phyloP scores from a whole-genome alignment of 2,797 vertebrate species.

The Macropus fuliginosus region DNA sequence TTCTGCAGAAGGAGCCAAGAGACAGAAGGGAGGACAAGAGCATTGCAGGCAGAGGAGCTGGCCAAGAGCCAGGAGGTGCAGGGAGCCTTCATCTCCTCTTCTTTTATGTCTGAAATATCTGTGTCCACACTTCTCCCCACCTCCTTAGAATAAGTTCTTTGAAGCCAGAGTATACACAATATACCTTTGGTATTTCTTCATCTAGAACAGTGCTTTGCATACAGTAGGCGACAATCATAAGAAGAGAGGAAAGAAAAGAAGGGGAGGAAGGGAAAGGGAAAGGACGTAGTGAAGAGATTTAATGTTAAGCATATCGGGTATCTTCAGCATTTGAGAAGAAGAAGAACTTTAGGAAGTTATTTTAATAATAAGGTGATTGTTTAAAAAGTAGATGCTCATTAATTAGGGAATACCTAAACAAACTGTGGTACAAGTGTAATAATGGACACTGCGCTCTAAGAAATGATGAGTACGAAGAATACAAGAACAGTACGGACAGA shows the following conservation, averaged over 20 bases:
- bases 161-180: neutral
- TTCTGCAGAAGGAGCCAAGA: neutral
- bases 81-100: neutral
- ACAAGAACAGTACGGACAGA: neutral
- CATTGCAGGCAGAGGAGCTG: no score
- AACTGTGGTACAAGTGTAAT: neutral
- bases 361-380: neutral
- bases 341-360: neutral
- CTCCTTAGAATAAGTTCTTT: neutral
- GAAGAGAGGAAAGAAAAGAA: neutral
- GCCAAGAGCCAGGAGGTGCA: no score
- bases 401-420: neutral
- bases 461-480: neutral
- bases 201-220: neutral
- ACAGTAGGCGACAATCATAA: neutral
- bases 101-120: neutral
- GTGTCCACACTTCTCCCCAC: neutral
- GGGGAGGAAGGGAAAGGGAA: neutral
- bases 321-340: neutral
- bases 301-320: constrained; percentile 6
- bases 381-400: neutral
- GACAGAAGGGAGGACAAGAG: neutral
- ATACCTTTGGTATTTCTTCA: neutral
- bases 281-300: neutral
- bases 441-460: neutral